Base-by-base conservation (phyloP, 2,113 vertebrate species). In the Agapornis roseicollis region DNA sequence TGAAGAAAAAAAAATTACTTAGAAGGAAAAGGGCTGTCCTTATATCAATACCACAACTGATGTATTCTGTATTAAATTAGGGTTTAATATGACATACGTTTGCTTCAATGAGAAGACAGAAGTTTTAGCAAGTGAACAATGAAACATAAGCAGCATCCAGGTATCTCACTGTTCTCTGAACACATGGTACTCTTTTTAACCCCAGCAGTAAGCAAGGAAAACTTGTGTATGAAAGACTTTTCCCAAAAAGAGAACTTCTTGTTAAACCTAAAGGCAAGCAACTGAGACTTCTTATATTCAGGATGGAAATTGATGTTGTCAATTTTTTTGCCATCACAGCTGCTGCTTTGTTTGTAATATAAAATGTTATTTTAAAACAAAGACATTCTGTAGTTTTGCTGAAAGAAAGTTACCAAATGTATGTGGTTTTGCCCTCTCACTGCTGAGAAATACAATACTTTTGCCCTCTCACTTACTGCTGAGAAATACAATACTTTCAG, bases 121-220 rank as follows among this genome's bases (percentile, higher is more conserved):
- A 9, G 2, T 46, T 79, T 64, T 71, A 74, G 18, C 6, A 19
- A 44, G 7, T 37, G 56, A 86, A 35, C 10, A 89, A 29, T 61
- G 24, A 76, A 80, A 85, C 3, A 4, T 41, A 73, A 74, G n/a
- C 22, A 52, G 13, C 42, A 11, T 31, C 37, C 11, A 15, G 7
- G 31, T 77, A 17, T 47, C 23, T 28, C 31, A 53, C 53, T 56
- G 8, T 42, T 37, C 31, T 49, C 37, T 63, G 60, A 83, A 11
- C 16, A 31, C 0, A 0, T 0, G 0, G 28, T 37, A 24, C 20
- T 18, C 69, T 80, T 44, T 73, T 33, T 65, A 37, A 12, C 33
- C 64, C 35, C 31, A 83, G 31, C 8, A 25, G 5, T 11, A 68
- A 64, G 13, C 19, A 37, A 15, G 6, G 11, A 7, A 70, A 65